These are phyloP conservation scores for Orientallactaga bullata DNA, from an alignment of 2,113 vertebrate genomes.

Conservation along the genomic window DNA sequence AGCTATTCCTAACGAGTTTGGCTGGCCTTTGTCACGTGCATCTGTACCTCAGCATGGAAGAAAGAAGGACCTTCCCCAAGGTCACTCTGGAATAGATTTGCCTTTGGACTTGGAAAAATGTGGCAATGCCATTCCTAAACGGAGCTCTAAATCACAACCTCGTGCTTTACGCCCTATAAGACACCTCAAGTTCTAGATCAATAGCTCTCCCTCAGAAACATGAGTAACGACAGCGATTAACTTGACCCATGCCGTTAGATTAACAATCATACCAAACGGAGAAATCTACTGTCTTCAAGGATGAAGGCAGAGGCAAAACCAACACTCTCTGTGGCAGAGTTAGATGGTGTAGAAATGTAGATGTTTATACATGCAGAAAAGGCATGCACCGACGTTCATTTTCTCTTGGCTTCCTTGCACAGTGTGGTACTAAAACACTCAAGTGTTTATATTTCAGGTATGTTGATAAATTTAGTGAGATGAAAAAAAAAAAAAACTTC, in stretches of 20 bases:
- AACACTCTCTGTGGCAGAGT: conserved; percentile 46
- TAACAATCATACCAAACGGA: conserved; percentile 68
- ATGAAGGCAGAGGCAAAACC: conserved; percentile 64
- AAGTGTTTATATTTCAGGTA: neutral
- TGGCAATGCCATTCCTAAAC: neutral
- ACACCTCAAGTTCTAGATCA: conserved; percentile 50
- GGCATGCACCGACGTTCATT: conserved; percentile 2
- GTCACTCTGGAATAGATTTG: conserved; percentile 37
- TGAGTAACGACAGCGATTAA: conserved; percentile 42
- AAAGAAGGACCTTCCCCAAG: conserved; percentile 45
- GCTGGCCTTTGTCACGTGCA: conserved; percentile 36
- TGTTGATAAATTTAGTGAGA: conserved; percentile 4
- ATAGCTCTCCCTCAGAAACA: neutral
- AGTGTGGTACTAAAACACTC: conserved; percentile 5
- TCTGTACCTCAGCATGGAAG: conserved; percentile 18
- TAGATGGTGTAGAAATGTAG: conserved; percentile 6
- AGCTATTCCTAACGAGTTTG: conserved; percentile 60
- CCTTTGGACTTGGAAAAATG: conserved; percentile 44
- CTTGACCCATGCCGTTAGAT: conserved; percentile 54
- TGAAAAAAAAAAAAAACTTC: conserved; percentile 39
- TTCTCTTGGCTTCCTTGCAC: conserved; percentile 41
- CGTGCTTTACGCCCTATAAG: neutral
- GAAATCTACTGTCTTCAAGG: conserved; percentile 58
- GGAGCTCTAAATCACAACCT: neutral
- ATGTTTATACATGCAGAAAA: conserved; percentile 32